Percentiles rank a stretch among this genome's conserved stretches.
phyloP scores from a whole-genome alignment of 2,797 vertebrate genomes.

The Tadarida brasiliensis region DNA sequence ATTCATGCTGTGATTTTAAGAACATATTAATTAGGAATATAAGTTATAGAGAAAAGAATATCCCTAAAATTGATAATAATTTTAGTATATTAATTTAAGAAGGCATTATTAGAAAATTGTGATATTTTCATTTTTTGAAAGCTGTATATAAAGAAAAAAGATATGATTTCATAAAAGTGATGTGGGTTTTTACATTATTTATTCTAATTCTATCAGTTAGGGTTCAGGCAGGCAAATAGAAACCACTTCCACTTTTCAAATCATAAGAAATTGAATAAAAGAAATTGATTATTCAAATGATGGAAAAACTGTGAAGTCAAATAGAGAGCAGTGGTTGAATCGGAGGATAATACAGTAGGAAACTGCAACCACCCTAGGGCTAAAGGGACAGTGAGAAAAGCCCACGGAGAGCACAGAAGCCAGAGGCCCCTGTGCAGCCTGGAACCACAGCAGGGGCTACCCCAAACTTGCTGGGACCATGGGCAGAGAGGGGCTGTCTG shows the following conservation, averaged over 20 bases:
- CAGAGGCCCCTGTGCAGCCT: neutral
- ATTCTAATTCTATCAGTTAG: neutral
- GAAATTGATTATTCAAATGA: neutral
- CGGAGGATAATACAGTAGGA: neutral
- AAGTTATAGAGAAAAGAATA: constrained; percentile 8
- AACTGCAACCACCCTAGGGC: neutral
- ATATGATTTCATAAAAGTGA: constrained; percentile 13
- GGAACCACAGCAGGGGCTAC: neutral
- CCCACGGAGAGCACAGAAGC: neutral
- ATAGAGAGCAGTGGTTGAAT: neutral
- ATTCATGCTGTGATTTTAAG: constrained; percentile 41
- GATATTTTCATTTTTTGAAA: constrained; percentile 13
- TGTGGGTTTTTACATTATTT: neutral
- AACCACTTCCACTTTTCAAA: neutral
- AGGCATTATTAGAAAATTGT: neutral
- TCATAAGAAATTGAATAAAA: constrained; percentile 25
- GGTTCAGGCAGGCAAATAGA: neutral
- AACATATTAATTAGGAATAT: constrained; percentile 20
- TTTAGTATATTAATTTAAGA: constrained; percentile 34
- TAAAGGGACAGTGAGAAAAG: neutral
- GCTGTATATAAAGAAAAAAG: neutral
- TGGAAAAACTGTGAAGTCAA: neutral
- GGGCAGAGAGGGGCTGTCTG: neutral
- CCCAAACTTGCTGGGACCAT: neutral
- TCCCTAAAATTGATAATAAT: neutral